Base-by-base conservation (phyloP, 2,888 invertebrate species). In the Brachylomia viminalis region DNA sequence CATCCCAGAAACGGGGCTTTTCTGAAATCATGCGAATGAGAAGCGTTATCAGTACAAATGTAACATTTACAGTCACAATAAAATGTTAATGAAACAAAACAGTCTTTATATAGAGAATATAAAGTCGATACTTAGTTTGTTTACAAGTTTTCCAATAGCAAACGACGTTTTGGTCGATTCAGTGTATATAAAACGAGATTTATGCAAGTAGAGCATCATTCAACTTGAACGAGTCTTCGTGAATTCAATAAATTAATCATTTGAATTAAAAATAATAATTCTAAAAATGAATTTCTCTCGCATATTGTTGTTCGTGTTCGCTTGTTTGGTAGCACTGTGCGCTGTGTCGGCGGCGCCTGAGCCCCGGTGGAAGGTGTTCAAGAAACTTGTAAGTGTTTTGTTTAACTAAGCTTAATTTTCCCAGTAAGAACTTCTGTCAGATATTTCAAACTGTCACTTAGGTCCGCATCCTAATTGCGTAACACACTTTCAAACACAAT, bases 291-390 rank as follows among this genome's bases (percentile, higher is more conserved):
- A 93, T 79, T 93, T 93, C 87, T 77, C 88, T 13, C 89, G 87
- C 59, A 69, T 93, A 56, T 87, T 93, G n/a, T 90, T 93, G 65
- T 91, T 93, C 80, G 89, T 92, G 47, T 92, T 93, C 77, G 91
- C 91, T 77, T 90, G 92, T 76, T 82, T 92, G 61, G 77, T 93
- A 73, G 92, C 90, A 27, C 70, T 93, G 75, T 86, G 86, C 20
- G 75, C 90, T 11, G 93, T 92, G 0, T 87, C 91, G 8, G 93
- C 91, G 2, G 92, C 92, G 6, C 93, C 92, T 1, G 89, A 90
- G 45, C 94, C 94, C 0, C 88, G 87, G 77, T 93, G 93, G 93
- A 94, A 92, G 70, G 77, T 92, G 11, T 93, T 93, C 71, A 94
- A 94, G 83, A 94, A 92, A 90, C 86, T 94, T 88, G 94, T 94